Conservation (phyloP, 1,140 invertebrate genomes). For the Venustaconcha ellipsiformis region DNA sequence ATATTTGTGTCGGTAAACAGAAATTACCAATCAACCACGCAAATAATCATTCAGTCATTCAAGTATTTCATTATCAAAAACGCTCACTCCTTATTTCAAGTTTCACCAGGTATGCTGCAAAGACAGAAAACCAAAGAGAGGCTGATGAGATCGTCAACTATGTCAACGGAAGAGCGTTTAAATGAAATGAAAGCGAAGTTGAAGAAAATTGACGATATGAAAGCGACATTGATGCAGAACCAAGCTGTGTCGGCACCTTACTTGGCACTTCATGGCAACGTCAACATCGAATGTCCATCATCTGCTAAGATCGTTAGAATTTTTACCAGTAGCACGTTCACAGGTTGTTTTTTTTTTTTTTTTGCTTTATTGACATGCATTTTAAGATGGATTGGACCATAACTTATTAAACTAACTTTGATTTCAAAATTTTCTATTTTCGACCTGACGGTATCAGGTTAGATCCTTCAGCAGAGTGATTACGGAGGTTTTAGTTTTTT, state of each 20-base stretch:
- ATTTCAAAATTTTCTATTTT: too few species aligned
- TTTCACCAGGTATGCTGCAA: not conserved
- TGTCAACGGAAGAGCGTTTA: not conserved
- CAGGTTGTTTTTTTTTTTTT: constrained; percentile 74
- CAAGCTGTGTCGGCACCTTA: constrained; percentile 1
- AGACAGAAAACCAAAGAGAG: not conserved
- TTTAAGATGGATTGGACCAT: too few species aligned
- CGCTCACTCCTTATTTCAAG: not conserved
- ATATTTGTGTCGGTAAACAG: not conserved
- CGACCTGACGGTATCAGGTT: too few species aligned
- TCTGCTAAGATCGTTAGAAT: constrained; percentile 98
- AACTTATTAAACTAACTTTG: too few species aligned
- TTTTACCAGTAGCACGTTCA: constrained; percentile 97
- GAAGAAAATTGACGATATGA: too few species aligned
- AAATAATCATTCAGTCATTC: not conserved
- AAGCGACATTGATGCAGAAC: not conserved
- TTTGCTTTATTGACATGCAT: too few species aligned
- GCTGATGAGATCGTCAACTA: constrained; percentile 1
- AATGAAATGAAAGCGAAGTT: not conserved
- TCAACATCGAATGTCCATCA: constrained; percentile 74
- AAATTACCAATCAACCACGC: not conserved
- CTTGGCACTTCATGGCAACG: constrained; percentile 9
- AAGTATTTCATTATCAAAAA: not conserved
- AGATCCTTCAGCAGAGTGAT: too few species aligned
- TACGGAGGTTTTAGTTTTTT: too few species aligned